Conservation (phyloP, 2,888 invertebrate genomes). For the Elysia crispata region DNA sequence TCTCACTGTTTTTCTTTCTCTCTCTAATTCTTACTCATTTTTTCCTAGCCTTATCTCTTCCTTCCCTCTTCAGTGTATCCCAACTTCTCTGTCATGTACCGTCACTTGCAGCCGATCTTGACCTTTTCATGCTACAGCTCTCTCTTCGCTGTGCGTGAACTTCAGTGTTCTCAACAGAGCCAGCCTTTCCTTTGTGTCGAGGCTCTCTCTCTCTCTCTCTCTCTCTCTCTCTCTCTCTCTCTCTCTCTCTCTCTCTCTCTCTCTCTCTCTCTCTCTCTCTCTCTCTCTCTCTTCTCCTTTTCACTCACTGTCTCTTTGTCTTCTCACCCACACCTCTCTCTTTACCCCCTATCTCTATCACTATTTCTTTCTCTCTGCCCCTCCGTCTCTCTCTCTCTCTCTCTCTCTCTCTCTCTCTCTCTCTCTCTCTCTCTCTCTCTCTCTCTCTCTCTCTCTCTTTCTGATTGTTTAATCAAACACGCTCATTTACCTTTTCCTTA, state of each 20-base stretch:
- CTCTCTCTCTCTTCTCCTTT: no score
- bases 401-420: no score
- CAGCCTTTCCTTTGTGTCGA: no score
- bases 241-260: not conserved
- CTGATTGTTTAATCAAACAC: no score
- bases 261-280: no score
- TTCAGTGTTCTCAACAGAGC: no score
- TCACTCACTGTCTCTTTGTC: no score
- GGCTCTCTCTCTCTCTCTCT: no score
- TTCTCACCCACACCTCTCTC: no score
- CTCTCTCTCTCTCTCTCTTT: not conserved
- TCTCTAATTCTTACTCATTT: slow-evolving; percentile 15
- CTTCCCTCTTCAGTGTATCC: not conserved
- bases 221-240: no score
- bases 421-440: not conserved
- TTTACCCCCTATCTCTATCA: not conserved
- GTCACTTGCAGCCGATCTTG: not conserved
- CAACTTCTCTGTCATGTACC: not conserved
- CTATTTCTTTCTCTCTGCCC: not conserved
- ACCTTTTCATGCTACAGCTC: not conserved
- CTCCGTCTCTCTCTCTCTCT: no score
- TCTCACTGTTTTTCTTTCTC: slow-evolving; percentile 11
- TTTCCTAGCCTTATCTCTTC: slow-evolving; percentile 12
- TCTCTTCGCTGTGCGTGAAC: not conserved
- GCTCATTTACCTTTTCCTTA: no score